Evolutionary conservation across 2,113 vertebrate genomes (phyloP), one percentile per base, ranked within the genome.

Genomic region (human): DNA sequence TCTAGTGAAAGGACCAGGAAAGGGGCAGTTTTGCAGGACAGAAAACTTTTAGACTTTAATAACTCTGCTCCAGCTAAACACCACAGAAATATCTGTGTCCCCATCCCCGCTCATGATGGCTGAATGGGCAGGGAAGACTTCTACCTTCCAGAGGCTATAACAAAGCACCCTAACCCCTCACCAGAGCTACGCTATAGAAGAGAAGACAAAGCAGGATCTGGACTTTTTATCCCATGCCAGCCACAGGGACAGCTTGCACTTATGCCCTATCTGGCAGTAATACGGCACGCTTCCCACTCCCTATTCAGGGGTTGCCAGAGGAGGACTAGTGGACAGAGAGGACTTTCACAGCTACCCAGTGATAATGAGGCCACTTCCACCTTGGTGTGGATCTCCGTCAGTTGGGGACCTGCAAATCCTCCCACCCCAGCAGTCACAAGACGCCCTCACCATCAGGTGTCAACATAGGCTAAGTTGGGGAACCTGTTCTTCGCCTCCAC

Each of bases 81-180:
- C 5, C 16, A 57, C 0, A n/a, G 87, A 43, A 64, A 86, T 40
- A 48, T 8, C 17, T 45, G 14, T 23, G 25, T 4, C 18, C 8
- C 12, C 57, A 38, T 23, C 3, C 16, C 1, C 5, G 27, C 20
- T 32, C 35, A 50, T 0, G 7, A 38, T 61, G 9, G 40, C 70
- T 68, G 27, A 72, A 45, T 9, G 9, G 22, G 10, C 38, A 76
- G 9, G 5, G 9, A 8, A 87, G 66, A 13, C 0, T 17, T 68
- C 43, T 11, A n/a, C 0, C 6, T 11, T 16, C 1, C 2, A 22
- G 13, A 73, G 22, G 12, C 11, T 70, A 6, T 17, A 27, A 16
- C 13, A 78, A 76, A 20, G 20, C 55, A 57, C 11, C 12, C 16
- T 45, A 86, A 40, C 8, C 57, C 3, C 18, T 23, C 4, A 1